Evolutionary conservation across 2,113 vertebrate genomes (phyloP).

Genomic region (Colinus virginianus): DNA sequence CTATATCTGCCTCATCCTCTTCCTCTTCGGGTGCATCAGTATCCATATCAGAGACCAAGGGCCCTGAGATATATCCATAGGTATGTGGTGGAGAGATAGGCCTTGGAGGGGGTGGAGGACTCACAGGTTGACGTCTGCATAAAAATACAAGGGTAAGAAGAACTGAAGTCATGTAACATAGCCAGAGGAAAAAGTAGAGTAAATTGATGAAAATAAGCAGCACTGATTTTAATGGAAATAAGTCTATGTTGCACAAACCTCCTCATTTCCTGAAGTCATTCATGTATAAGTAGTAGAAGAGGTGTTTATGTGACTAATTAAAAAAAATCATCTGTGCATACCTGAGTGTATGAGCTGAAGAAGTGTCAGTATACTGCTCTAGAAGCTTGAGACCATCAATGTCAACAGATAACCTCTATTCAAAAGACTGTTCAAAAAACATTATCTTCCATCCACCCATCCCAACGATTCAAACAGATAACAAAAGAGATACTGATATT

Average conservation of each 20-base stretch:
- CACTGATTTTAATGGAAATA: slow-evolving; percentile 1
- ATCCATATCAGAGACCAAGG: slow-evolving; percentile 92
- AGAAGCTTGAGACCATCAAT: neutral
- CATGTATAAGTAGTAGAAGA: neutral
- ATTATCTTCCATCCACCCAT: neutral
- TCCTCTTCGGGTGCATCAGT: slow-evolving; percentile 91
- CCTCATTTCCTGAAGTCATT: neutral
- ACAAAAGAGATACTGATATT: neutral
- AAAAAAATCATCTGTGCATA: neutral
- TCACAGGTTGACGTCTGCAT: slow-evolving; percentile 88
- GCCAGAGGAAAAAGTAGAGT: neutral
- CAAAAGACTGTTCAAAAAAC: neutral
- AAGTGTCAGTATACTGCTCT: neutral
- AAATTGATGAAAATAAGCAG: neutral
- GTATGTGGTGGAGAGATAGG: slow-evolving; percentile 94
- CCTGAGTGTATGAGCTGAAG: neutral
- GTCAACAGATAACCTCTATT: neutral
- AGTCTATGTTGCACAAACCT: neutral
- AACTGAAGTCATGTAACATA: neutral
- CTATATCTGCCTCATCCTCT: slow-evolving; percentile 89
- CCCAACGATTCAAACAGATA: neutral
- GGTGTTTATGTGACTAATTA: neutral
- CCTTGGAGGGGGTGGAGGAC: slow-evolving; percentile 91
- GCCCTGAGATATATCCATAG: slow-evolving; percentile 95
- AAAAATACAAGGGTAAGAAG: slow-evolving; percentile 26